Base-by-base conservation (phyloP, 2,888 invertebrate genomes). In the Nesidiocoris tenuis region DNA sequence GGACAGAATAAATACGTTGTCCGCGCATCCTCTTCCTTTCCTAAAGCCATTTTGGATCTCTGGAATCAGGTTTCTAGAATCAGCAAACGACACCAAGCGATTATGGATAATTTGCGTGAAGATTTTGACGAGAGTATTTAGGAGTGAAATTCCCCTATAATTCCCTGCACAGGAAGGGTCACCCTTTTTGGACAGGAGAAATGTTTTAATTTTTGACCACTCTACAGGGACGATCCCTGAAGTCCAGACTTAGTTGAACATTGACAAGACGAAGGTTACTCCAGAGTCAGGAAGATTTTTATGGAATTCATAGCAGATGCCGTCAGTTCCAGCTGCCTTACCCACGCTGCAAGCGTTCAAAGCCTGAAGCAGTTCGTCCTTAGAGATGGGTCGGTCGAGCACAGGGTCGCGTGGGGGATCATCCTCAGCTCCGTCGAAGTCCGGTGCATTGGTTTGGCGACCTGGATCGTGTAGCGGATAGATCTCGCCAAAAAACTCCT, bases 101-200 rank as follows among this genome's bases (percentile, higher is more conserved):
- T 65, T 65, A 12, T 39, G 39, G 39, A 39, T 39, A 7, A 39
- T 39, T 39, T 39, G 39, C 39, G 39, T 39, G 12, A 65, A 65
- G 2, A 65, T 39, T 7, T 65, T 65, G n/a, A 65, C 65, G 17
- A 67, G 21, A 16, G 67, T 39, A 21, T 67, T 67, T 55, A 67
- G 1, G 17, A 67, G 21, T 39, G 67, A 67, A 7, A 67, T 67
- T 7, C 55, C 67, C 19, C 67, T 39, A 21, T 67, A 67, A 21
- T 55, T 67, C 21, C 55, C 12, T 22, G 54, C 67, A 18, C 54
- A 18, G 21, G 25, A 18, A 7, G 54, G 67, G 21, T 55, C 55
- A 55, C 67, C 67, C n/a, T 67, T 67, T 19, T 67, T 67, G 22
- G 54, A 67, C 18, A 65, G 63, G 19, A 63, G 65, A 65, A 65